A percentile compares a stretch with the other conserved stretches of the same genome.
phyloP scores from a whole-genome alignment of 2,797 vertebrate species.

The Meriones psammophilus region DNA sequence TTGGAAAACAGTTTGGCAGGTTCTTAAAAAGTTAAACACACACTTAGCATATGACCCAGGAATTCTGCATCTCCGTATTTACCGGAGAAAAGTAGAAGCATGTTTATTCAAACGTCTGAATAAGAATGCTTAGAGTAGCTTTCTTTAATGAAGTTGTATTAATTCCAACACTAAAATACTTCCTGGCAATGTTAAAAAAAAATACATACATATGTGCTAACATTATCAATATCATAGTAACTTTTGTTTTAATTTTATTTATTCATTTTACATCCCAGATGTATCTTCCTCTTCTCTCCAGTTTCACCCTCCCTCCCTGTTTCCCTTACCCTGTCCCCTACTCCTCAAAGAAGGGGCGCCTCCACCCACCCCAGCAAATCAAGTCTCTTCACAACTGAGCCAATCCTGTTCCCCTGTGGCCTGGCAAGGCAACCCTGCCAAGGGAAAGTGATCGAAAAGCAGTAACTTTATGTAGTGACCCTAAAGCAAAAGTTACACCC shows the following conservation, averaged over 20 bases:
- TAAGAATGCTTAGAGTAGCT: not conserved
- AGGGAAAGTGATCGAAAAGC: not conserved
- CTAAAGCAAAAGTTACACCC: constrained; percentile 18
- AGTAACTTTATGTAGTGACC: not conserved
- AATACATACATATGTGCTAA: not conserved
- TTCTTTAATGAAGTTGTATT: constrained; percentile 36
- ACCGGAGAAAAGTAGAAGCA: constrained; percentile 55
- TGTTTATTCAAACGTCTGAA: constrained; percentile 15
- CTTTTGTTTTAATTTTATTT: not conserved
- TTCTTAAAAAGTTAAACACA: constrained; percentile 76
- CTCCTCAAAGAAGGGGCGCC: too few species aligned
- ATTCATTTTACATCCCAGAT: too few species aligned
- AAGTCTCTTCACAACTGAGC: too few species aligned
- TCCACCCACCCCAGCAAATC: too few species aligned
- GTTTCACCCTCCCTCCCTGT: too few species aligned
- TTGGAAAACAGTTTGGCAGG: constrained; percentile 69
- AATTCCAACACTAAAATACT: not conserved
- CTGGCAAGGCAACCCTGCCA: too few species aligned
- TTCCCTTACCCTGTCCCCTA: too few species aligned
- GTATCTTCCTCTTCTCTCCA: too few species aligned
- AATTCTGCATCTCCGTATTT: constrained; percentile 65
- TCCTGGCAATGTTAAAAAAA: not conserved
- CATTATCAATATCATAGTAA: not conserved
- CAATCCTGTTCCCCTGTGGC: too few species aligned
- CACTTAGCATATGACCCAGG: constrained; percentile 72